Percentiles rank a stretch among this genome's conserved stretches.
Conservation (phyloP, 2,888 invertebrate genomes). For the Pyrrhopygopsis socrates region DNA sequence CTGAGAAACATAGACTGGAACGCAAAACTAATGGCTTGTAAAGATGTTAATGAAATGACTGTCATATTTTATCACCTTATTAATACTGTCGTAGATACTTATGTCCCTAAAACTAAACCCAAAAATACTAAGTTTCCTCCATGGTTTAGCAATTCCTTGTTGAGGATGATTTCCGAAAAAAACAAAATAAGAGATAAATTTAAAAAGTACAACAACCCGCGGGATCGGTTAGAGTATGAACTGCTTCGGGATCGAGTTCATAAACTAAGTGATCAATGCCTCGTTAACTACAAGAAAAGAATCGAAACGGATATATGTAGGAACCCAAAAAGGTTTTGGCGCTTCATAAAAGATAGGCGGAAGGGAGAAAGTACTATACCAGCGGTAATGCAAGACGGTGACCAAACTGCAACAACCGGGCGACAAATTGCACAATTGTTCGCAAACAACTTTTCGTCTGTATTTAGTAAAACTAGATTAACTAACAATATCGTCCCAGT, state of each 20-base stretch:
- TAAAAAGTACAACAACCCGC: constrained; percentile 12
- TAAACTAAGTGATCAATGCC: background rate
- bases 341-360: constrained; percentile 37
- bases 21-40: no score
- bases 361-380: constrained; percentile 17
- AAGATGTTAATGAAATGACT: constrained; percentile 28
- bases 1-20: background rate
- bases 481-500: background rate
- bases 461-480: background rate
- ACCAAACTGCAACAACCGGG: constrained; percentile 2
- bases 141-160: constrained; percentile 24
- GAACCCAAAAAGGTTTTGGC: constrained; percentile 50
- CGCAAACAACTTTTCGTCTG: constrained; percentile 5
- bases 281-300: background rate
- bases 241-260: constrained; percentile 31
- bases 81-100: no score
- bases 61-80: no score
- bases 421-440: constrained; percentile 8
- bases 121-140: constrained; percentile 3
- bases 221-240: constrained; percentile 37
- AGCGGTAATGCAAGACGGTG: background rate
- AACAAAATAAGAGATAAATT: constrained; percentile 43
- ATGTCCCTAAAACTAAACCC: constrained; percentile 10
- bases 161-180: constrained; percentile 31
- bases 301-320: background rate